phyloP scores from a whole-genome alignment of 2,797 vertebrate species.

The Phaenicophaeus curvirostris region DNA sequence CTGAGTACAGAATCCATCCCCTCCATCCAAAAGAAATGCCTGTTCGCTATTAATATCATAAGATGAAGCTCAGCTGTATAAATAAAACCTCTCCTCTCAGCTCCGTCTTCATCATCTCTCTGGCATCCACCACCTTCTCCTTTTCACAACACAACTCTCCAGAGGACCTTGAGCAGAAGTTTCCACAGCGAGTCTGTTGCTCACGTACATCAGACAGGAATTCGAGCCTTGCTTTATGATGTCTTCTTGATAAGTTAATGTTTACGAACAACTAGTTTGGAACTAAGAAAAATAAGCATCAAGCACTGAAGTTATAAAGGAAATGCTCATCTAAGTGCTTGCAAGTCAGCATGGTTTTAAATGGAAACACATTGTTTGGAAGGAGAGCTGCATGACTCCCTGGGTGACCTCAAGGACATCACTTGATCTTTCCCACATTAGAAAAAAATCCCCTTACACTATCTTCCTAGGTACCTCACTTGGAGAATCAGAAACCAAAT shows the following conservation, averaged over 20 bases:
- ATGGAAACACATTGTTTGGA: background rate
- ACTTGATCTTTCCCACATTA: background rate
- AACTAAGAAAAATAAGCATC: background rate
- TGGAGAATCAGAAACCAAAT: slow-evolving; percentile 19
- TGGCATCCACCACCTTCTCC: background rate
- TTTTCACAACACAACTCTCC: slow-evolving; percentile 2
- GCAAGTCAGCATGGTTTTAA: slow-evolving; percentile 10
- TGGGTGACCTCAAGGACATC: background rate
- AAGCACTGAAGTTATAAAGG: background rate
- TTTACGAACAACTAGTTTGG: background rate
- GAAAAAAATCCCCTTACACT: background rate
- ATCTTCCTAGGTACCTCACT: background rate
- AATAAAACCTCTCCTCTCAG: slow-evolving; percentile 51
- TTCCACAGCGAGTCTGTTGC: background rate
- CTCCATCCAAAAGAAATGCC: slow-evolving; percentile 20
- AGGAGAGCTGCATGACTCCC: background rate
- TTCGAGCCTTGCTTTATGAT: background rate
- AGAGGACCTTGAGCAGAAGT: background rate
- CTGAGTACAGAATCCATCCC: slow-evolving; percentile 2
- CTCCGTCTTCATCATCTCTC: slow-evolving; percentile 34
- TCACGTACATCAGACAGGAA: background rate
- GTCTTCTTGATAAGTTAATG: background rate
- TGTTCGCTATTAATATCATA: slow-evolving; percentile 44
- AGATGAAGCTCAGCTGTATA: slow-evolving; percentile 59
- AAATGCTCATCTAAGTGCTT: background rate